These are phyloP conservation scores for Sardinella longiceps DNA, from an alignment of 2,797 vertebrate genomes.

Conservation along the genomic window DNA sequence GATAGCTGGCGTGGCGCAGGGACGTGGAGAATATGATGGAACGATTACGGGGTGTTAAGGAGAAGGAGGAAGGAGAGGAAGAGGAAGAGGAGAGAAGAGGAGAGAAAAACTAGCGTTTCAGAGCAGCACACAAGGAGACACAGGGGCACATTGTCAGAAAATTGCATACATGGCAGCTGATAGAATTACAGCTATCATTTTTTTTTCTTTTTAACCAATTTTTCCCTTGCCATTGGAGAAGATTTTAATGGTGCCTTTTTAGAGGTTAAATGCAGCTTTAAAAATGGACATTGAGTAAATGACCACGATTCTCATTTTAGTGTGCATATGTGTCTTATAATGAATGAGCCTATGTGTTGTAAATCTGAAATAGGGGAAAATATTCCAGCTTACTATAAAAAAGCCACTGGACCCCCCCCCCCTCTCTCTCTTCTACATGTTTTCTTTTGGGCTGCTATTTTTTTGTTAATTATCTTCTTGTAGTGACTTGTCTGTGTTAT, in stretches of 20 bases:
- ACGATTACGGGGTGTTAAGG: conserved; percentile 48
- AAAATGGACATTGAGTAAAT: neutral
- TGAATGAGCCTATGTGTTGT: neutral
- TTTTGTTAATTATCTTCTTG: neutral
- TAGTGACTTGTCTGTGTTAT: neutral
- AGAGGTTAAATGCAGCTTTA: neutral
- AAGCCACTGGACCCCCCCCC: neutral
- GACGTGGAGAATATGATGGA: conserved; percentile 47
- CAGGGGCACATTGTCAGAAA: conserved; percentile 4
- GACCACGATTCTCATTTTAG: neutral
- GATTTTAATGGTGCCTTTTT: conserved; percentile 54
- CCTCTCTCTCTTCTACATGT: neutral
- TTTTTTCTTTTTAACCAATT: too few relatives aligned
- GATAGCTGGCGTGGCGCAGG: conserved; percentile 36
- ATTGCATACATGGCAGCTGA: conserved; percentile 47
- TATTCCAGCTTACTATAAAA: neutral
- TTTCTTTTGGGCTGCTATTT: neutral
- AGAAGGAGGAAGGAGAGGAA: neutral
- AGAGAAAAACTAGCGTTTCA: neutral
- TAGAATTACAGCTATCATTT: conserved; percentile 41
- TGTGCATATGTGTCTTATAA: neutral
- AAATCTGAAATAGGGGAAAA: neutral
- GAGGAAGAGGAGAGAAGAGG: neutral
- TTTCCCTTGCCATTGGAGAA: conserved; percentile 58
- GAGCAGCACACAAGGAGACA: neutral